Conservation (phyloP, 2,113 vertebrate species). For the Sceloporus tristichus region DNA sequence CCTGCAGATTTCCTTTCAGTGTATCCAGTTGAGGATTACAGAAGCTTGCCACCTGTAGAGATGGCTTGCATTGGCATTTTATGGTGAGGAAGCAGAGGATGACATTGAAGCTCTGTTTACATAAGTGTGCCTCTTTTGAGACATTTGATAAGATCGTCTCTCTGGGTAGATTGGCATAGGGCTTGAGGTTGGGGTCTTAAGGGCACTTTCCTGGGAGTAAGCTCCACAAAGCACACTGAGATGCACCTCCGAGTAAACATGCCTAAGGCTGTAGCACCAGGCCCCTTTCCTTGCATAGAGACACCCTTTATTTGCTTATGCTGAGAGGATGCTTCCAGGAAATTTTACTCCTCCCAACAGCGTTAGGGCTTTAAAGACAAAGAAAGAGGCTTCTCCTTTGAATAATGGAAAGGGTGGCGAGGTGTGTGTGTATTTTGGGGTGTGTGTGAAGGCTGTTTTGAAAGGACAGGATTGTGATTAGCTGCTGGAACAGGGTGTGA, state of each 20-base stretch:
- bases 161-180: not conserved
- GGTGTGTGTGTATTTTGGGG: not conserved
- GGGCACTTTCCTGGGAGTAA: not conserved
- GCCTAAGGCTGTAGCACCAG: too few species aligned
- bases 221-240: not conserved
- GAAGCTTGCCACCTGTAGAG: not conserved
- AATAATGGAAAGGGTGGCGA: not conserved
- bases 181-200: not conserved
- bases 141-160: not conserved
- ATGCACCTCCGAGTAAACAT: not conserved
- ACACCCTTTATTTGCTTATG: not conserved
- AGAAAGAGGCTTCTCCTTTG: constrained; percentile 5
- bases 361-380: constrained; percentile 22
- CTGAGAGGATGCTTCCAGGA: not conserved
- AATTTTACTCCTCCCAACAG: not conserved
- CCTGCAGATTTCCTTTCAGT: not conserved
- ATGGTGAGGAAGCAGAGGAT: not conserved
- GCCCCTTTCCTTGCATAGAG: not conserved
- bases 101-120: not conserved
- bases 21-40: not conserved
- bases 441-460: not conserved
- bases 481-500: constrained; percentile 3
- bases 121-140: not conserved
- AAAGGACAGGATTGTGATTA: not conserved
- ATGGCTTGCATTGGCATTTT: not conserved